Percentiles rank a stretch among this genome's conserved stretches.
Evolutionary conservation across 2,888 invertebrate genomes (phyloP).

Genomic region (Falcaria lacertinaria): DNA sequence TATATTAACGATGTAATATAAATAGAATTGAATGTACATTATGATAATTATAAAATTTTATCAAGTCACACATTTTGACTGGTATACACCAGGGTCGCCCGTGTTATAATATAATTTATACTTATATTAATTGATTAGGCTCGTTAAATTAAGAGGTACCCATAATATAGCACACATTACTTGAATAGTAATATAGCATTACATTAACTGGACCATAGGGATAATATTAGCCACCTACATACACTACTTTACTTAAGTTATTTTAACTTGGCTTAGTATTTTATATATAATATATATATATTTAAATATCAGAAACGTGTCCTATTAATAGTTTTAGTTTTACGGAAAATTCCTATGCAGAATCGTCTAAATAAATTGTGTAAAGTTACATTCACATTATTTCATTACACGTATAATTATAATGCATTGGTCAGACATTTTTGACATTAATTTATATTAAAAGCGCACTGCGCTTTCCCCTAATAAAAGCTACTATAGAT

Average conservation of each 20-base stretch:
- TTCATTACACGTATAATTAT: constrained; percentile 48
- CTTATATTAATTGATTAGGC: constrained; percentile 42
- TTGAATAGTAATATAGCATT: constrained; percentile 43
- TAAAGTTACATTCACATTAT: constrained; percentile 58
- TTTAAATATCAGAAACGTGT: constrained; percentile 24
- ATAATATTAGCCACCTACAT: constrained; percentile 41
- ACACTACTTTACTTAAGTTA: constrained; percentile 45
- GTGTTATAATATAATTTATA: constrained; percentile 37
- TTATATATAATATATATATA: constrained; percentile 31
- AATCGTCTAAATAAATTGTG: constrained; percentile 66
- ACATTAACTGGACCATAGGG: constrained; percentile 44
- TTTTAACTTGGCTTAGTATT: constrained; percentile 49
- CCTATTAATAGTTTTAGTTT: constrained; percentile 38
- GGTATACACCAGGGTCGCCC: constrained; percentile 37
- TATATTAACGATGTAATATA: constrained; percentile 60
- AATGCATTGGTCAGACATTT: too few relatives aligned
- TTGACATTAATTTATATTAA: constrained; percentile 6
- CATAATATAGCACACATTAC: constrained; percentile 42
- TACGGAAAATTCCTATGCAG: constrained; percentile 62
- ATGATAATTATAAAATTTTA: constrained; percentile 49
- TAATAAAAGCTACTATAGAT: constrained; percentile 43
- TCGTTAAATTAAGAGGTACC: constrained; percentile 56
- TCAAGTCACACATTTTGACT: constrained; percentile 42
- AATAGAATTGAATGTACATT: constrained; percentile 67
- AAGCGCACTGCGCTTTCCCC: constrained; percentile 24